Percentiles rank a stretch among this genome's conserved stretches.
phyloP scores from a whole-genome alignment of 2,113 vertebrate genomes.

The Polypterus bichir region DNA sequence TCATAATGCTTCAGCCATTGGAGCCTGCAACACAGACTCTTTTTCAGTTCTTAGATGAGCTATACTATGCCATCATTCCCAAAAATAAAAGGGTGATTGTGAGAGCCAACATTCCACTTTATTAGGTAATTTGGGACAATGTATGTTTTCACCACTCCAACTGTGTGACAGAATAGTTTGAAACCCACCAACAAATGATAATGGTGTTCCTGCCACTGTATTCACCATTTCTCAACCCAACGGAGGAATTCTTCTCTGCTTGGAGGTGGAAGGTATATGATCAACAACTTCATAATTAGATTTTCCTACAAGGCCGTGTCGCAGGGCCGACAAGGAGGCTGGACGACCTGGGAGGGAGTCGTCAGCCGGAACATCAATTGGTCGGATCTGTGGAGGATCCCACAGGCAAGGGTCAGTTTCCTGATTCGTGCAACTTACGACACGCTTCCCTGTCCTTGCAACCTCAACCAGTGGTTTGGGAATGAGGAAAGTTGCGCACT shows the following conservation, averaged over 20 bases:
- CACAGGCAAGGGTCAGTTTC: too few species aligned
- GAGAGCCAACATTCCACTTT: background rate
- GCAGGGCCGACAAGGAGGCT: too few species aligned
- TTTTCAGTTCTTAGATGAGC: background rate
- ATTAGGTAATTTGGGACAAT: constrained; percentile 10
- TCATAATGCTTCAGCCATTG: background rate
- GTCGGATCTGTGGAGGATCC: too few species aligned
- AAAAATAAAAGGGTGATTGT: background rate
- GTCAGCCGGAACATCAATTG: too few species aligned
- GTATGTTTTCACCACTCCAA: background rate
- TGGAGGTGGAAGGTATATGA: constrained; percentile 12
- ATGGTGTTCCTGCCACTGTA: constrained; percentile 2
- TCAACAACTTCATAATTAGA: too few species aligned
- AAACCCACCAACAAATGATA: constrained; percentile 2
- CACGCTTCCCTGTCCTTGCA: too few species aligned
- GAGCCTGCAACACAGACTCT: constrained; percentile 1
- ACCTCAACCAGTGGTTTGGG: too few species aligned
- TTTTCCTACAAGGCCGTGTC: too few species aligned
- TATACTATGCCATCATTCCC: background rate
- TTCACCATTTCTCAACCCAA: constrained; percentile 1
- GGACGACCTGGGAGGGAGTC: too few species aligned
- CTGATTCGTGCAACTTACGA: too few species aligned
- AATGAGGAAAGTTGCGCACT: too few species aligned
- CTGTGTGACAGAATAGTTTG: constrained; percentile 1
- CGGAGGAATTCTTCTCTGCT: background rate